phyloP scores from a whole-genome alignment of 2,113 vertebrate species.

The Apodemus sylvaticus region DNA sequence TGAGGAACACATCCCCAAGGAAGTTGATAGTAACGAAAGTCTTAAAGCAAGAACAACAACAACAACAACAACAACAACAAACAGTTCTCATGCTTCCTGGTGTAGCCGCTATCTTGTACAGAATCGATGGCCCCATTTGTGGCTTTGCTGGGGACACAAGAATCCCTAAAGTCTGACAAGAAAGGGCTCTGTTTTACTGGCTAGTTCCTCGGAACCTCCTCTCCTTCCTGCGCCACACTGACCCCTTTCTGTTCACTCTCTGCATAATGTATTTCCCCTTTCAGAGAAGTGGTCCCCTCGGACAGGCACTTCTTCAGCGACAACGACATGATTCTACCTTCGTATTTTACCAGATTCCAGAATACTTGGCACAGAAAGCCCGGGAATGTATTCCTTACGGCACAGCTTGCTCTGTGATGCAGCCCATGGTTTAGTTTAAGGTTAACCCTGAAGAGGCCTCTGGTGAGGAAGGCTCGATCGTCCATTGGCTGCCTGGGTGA shows the following conservation, averaged over 20 bases:
- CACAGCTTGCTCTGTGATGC: rapidly evolving
- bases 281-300: background rate
- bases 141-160: constrained; percentile 38
- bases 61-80: background rate
- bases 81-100: background rate
- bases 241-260: background rate
- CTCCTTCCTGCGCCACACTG: background rate
- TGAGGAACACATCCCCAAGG: constrained; percentile 30
- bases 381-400: background rate
- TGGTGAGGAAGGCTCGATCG: background rate
- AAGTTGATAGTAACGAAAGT: constrained; percentile 22
- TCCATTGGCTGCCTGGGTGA: background rate
- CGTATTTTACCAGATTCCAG: background rate
- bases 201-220: background rate
- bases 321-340: background rate
- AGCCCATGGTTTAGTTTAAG: background rate
- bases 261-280: background rate
- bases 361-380: background rate
- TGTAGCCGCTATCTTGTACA: constrained; percentile 13
- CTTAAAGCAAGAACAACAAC: constrained; percentile 30
- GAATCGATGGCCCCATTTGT: background rate
- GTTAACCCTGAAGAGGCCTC: background rate
- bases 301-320: background rate
- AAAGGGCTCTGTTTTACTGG: constrained; percentile 14
- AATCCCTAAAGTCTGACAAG: constrained; percentile 8